Base-by-base conservation (phyloP, 53 echinoderm and acorn worm genomes). In the Crossaster papposus region DNA sequence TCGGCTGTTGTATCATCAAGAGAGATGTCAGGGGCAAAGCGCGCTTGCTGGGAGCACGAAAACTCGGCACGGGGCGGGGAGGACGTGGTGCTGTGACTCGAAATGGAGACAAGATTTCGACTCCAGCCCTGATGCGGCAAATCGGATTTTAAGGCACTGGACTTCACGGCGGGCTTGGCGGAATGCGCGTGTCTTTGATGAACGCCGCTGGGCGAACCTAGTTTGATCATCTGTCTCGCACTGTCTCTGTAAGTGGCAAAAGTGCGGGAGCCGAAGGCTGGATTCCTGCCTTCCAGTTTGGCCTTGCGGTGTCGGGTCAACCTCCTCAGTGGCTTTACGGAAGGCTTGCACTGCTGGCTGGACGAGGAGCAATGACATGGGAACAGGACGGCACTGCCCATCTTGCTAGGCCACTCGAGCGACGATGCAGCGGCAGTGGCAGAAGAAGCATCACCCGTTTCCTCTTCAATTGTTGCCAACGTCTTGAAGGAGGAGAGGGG, bases 1-100 rank as follows among this genome's bases (percentile, higher is more conserved):
- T 98, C 96, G 23, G 96, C 96, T 0, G 96, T 96, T 0, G 98
- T 98, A 64, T 98, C 98, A 71, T 98, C 98, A 44, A 93, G 85
- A 22, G 89, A 89, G 77, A 88, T 89, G n/a, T 93, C 92, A n/a
- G 91, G 91, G 31, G 94, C 90, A 65, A 94, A 92, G 11, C 94
- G 78, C 9, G 98, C 98, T 82, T 98, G 93, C 78, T 98, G 96
- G 6, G 98, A 98, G 88, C 98, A 98, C 7, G 95, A 86, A 28
- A 94, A 91, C 72, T 91, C 93, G 1, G 90, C 65, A 70, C 94
- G 88, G 5, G 71, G 78, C n/a, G 79, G 81, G 20, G 81, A 72
- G 36, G 87, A 72, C 26, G 76, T 72, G 10, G 87, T 36, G 31
- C 22, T 77, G 37, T 44, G 35, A 54, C 36, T 87, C 33, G 37